Base-by-base conservation (phyloP, 2,797 vertebrate species). In the Lepus oiostolus region DNA sequence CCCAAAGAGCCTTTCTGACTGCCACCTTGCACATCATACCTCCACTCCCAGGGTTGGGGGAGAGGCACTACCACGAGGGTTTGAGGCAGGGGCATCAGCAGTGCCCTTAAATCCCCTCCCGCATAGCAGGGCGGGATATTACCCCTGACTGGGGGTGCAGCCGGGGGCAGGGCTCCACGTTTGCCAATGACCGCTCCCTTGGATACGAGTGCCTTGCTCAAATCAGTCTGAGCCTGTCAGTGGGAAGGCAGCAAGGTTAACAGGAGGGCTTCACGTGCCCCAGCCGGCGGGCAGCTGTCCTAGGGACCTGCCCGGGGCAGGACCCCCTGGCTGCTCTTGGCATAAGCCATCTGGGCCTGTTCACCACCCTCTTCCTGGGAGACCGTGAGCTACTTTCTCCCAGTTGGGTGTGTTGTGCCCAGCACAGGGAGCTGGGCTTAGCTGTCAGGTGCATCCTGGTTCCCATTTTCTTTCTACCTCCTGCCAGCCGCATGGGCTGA, bases 321-420 rank as follows among this genome's bases (percentile, higher is more conserved):
- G 50, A 70, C 35, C 42, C 5, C 4, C 10, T 26, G 67, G n/a
- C 63, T 16, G 71, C 28, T 79, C 50, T 85, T 47, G 63, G 80
- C n/a, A 14, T 30, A 38, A 90, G 58, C n/a, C 17, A 0, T n/a
- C 90, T 58, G 63, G 26, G 32, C 62, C 93, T 96, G 75, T 38
- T 86, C 88, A 91, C 76, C 91, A 94, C 90, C 88, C 52, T 68
- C 75, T 62, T 79, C 60, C 70, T 68, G 86, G 92, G 50, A 58
- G 70, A 62, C 75, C 22, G 22, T 5, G 58, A 89, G 88, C n/a
- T 5, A 1, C 79, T 32, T 26, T 8, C 42, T 47, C 42, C 42
- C 42, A 47, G 42, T 47, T 47, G 42, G 42, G 42, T 47, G 42
- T 47, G 42, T 8, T 47, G 42, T 47, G 42, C 7, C 42, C 42